Base-by-base conservation (phyloP, 2,113 vertebrate species). In the Benitochromis conjunctus region DNA sequence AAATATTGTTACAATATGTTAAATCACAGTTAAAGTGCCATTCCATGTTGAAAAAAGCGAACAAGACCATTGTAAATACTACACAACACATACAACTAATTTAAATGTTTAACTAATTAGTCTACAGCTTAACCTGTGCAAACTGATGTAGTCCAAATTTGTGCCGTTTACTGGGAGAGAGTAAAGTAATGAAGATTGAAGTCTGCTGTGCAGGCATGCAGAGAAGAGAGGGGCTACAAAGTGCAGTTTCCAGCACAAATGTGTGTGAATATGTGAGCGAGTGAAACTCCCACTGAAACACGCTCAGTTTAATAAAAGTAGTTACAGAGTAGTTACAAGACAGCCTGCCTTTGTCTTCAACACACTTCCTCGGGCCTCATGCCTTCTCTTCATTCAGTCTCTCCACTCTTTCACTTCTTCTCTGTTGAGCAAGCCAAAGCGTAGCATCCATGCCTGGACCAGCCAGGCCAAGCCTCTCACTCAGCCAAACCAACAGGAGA, bases 401-500 rank as follows among this genome's bases (percentile, higher is more conserved):
- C 58, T 77, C 41, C 34, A 43, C 64, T 62, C 41, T 31, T 71
- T 56, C 6, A 54, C 57, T 19, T 29, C 64, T 69, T 69, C 41
- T 79, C 43, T 53, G 84, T 88, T 81, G 80, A 88, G 43, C 18
- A 58, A 66, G 81, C 74, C 87, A 62, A 69, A 77, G 57, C n/a
- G 11, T 31, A 66, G 74, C 53, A 29, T 82, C 21, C 77, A 69
- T 14, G 66, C 58, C 74, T 79, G 55, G 16, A 77, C 79, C 48
- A 62, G 62, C 29, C 54, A 53, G 26, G 13, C 78, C 3, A 10
- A 82, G 84, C 55, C 10, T 48, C 80, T 81, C 36, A 56, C 43
- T 83, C 34, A 83, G 79, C 81, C 85, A 86, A 77, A 69, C 81
- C 85, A 85, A 77, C 85, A 81, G 66, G 83, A 87, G 76, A 88